Evolutionary conservation across 2,888 invertebrate species (phyloP), one percentile per base, ranked within the genome.

Genomic region (Orthosia incerta): DNA sequence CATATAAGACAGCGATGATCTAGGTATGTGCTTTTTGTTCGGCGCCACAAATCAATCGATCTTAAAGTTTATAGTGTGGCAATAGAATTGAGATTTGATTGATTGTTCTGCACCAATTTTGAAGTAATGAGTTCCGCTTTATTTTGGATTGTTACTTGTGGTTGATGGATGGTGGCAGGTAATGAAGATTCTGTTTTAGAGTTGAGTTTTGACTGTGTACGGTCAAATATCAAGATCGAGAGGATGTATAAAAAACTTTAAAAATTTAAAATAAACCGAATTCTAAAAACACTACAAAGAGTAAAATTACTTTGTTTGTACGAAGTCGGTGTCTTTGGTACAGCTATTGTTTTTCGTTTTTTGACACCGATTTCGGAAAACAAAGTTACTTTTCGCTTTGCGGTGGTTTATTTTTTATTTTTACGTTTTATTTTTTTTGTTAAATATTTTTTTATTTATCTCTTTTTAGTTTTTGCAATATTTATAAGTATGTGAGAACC

Each of bases 1-100:
- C 74, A 81, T 79, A 66, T 71, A 65, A 59, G 59, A 59, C 63
- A 64, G 56, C 61, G 20, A 65, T 77, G 59, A 74, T 76, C 73
- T 73, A 73, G 63, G 60, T 75, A 61, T 76, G 74, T 77, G 56
- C 69, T 84, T 84, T 76, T 84, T 64, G 72, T 65, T 67, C 61
- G 13, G 57, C 18, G 57, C 63, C 39, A 20, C 31, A 53, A 12
- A 53, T 20, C 71, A 66, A 76, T 80, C 81, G 48, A 78, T 76
- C 56, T 86, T 80, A 23, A 71, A 51, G 80, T 72, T 70, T 86
- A 78, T 65, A 48, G 20, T 31, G n/a, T n/a, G 5, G 55, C 1
- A 50, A 66, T 69, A 86, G 62, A 83, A 79, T 67, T 69, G 48
- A 70, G 67, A 85, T 50, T 79, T 71, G 62, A 74, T 82, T 73